A percentile compares a stretch with the other conserved stretches of the same genome.
phyloP scores from a whole-genome alignment of 2,888 invertebrate species.

The Ectemnius lituratus region DNA sequence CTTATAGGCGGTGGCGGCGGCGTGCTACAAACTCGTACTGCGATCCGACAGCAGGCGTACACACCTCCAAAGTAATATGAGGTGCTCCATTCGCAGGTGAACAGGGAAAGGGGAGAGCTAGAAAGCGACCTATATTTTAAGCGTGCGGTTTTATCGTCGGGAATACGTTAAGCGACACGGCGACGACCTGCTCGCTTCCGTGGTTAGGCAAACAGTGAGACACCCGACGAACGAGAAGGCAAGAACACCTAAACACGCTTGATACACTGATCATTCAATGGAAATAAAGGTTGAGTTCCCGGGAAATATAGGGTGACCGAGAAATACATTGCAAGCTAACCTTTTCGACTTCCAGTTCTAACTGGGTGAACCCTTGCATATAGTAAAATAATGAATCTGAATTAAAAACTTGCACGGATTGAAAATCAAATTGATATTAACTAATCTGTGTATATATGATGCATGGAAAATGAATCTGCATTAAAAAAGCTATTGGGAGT shows the following conservation, averaged over 20 bases:
- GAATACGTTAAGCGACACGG: slow-evolving; percentile 57
- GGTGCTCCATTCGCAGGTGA: slow-evolving; percentile 20
- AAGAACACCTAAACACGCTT: slow-evolving; percentile 49
- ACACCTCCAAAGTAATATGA: slow-evolving; percentile 38
- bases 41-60: slow-evolving; percentile 28
- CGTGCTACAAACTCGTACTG: slow-evolving; percentile 19
- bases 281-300: slow-evolving; percentile 59
- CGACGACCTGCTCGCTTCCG: slow-evolving; percentile 21
- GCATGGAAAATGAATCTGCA: no score
- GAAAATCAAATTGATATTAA: no score
- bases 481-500: no score
- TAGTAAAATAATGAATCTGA: no score
- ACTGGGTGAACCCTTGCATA: no score
- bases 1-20: slow-evolving; percentile 31
- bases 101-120: slow-evolving; percentile 24
- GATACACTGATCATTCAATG: slow-evolving; percentile 66
- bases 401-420: no score
- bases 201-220: no score
- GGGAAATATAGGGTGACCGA: no score
- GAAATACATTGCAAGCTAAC: no score
- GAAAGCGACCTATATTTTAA: slow-evolving; percentile 61
- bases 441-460: no score
- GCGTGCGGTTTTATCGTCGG: slow-evolving; percentile 56
- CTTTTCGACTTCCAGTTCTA: no score
- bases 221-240: neutral